Base-by-base conservation (phyloP, 53 echinoderm and acorn worm species). In the Apostichopus leukothele region DNA sequence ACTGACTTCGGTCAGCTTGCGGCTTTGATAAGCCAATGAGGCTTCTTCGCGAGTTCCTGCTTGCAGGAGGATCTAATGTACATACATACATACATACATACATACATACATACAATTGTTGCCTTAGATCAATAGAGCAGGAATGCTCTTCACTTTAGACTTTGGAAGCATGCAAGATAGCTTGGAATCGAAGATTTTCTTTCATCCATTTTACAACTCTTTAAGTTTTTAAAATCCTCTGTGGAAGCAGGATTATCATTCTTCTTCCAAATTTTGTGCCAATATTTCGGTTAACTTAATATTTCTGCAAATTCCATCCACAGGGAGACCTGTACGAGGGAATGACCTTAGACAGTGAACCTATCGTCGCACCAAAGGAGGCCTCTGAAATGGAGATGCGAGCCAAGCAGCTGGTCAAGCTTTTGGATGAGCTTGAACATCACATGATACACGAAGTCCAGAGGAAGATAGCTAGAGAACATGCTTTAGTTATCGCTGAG, bases 361-460 rank as follows among this genome's bases (percentile, higher is more conserved):
- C 99, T 23, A 96, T 98, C 39, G 89, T 96, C 12, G 95, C 99
- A 19, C 96, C 99, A 25, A 90, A 84, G 73, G 94, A 94, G 73
- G 93, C 93, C 22, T 95, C 99, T 18, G 96, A 96, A 90, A 98
- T 98, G 94, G 99, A 98, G 89, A 87, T 98, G 8, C 50, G 94
- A 63, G 96, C 96, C 89, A 98, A 98, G 79, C 99, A 99, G 73
- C 90, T 99, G 67, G 95, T 96, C 75, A 96, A 93, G 61, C 93
- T 99, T 21, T 75, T 99, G 50, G 99, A 99, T 79, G 92, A 91
- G 76, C 90, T 99, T 27, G 99, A 99, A 87, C 89, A 94, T 84
- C 92, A 96, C 75, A 99, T 99, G 98, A 92, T 99, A 63, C 91
- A 94, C 86, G 98, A 99, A 87, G 83, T 99, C 21, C 89, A 93